These are phyloP conservation scores for Enteromius radiatus DNA, from an alignment of 2,797 vertebrate genomes.

Conservation along the genomic window DNA sequence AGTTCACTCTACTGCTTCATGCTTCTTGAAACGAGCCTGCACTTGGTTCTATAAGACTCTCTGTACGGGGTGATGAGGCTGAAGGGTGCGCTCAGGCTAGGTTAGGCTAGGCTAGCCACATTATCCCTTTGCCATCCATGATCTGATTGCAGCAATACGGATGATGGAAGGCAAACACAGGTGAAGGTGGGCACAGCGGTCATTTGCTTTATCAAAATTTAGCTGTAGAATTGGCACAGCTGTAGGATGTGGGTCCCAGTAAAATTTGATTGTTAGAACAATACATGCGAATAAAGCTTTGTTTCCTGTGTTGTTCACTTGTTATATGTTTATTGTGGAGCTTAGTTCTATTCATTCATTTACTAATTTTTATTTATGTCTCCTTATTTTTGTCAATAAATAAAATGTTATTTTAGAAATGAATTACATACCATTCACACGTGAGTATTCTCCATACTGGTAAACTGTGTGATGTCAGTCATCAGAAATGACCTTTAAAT, in stretches of 20 bases:
- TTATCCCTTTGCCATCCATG: too few relatives aligned
- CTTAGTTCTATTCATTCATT: not conserved
- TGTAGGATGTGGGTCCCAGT: not conserved
- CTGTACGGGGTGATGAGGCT: too few relatives aligned
- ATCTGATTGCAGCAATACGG: not conserved
- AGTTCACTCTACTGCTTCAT: not conserved
- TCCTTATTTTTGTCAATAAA: not conserved
- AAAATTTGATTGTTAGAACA: not conserved
- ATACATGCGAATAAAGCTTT: not conserved
- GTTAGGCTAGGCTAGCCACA: too few relatives aligned
- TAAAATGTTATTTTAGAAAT: not conserved
- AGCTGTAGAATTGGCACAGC: too few relatives aligned
- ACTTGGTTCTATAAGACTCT: too few relatives aligned
- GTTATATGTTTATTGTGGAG: not conserved
- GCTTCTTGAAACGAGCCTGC: not conserved
- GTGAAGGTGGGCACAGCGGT: too few relatives aligned
- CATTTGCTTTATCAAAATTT: too few relatives aligned
- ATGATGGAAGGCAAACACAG: not conserved
- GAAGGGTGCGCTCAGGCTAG: too few relatives aligned
- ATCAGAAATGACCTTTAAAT: slow-evolving; percentile 34
- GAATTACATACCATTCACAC: not conserved
- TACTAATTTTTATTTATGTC: not conserved
- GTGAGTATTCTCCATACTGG: not conserved
- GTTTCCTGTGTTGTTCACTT: not conserved
- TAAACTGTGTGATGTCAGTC: slow-evolving; percentile 3